Conservation (phyloP, 2,113 vertebrate species). For the Menura novaehollandiae region DNA sequence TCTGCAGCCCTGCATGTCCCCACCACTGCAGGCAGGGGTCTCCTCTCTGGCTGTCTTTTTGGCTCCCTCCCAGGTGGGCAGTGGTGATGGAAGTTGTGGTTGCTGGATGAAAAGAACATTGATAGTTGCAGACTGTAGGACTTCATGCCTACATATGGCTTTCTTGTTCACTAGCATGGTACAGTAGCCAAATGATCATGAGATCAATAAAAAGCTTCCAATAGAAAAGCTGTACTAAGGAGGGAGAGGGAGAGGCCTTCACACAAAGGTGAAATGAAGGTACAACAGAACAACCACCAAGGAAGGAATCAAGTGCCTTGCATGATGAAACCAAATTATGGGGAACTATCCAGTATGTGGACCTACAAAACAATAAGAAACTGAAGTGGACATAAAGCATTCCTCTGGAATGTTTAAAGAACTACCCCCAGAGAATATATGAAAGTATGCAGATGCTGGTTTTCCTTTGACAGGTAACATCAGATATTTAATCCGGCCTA, state of each 20-base stretch:
- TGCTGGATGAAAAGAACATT: background rate
- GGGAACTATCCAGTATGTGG: background rate
- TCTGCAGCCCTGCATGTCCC: background rate
- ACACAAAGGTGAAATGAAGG: background rate
- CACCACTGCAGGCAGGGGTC: background rate
- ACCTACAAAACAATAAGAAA: background rate
- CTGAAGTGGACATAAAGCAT: background rate
- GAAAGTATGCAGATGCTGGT: background rate
- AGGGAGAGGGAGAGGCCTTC: background rate
- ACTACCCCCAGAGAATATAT: fast-evolving
- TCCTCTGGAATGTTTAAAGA: background rate
- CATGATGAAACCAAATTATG: background rate
- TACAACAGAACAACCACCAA: background rate
- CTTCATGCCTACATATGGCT: background rate
- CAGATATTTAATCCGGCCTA: background rate
- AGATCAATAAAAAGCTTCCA: background rate
- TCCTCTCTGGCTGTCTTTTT: background rate
- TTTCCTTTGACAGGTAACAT: background rate
- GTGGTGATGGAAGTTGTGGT: background rate
- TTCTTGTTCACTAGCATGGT: background rate
- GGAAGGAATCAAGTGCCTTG: background rate
- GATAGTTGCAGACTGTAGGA: background rate
- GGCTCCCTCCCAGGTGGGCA: background rate
- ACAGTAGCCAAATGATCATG: background rate
- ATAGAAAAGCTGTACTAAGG: background rate